Evolutionary conservation across 2,113 vertebrate species (phyloP).

Genomic region (Mormoops blainvillei): DNA sequence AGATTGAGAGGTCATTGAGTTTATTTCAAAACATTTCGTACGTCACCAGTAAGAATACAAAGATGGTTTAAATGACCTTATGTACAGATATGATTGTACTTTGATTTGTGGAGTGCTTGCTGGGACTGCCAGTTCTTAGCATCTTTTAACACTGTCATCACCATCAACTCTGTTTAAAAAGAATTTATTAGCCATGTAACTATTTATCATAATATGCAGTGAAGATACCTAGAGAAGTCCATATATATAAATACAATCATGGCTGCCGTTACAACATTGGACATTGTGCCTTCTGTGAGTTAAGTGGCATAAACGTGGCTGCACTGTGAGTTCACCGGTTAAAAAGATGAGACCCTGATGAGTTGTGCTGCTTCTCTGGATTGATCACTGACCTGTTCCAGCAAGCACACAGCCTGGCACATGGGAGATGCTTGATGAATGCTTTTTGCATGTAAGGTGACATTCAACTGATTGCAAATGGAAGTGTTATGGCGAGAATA

Average conservation of each 20-base stretch:
- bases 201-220: background rate
- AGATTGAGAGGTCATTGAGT: background rate
- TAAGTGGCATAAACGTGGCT: background rate
- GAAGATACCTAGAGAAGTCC: background rate
- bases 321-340: background rate
- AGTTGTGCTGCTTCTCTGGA: background rate
- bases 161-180: background rate
- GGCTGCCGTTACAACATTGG: background rate
- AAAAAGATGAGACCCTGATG: background rate
- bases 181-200: background rate
- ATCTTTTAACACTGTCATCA: background rate
- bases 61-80: background rate
- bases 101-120: background rate
- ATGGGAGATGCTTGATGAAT: background rate
- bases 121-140: background rate
- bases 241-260: background rate
- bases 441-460: background rate
- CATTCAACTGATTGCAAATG: background rate
- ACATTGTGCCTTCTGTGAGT: background rate
- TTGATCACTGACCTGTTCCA: background rate
- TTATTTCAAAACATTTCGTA: slow-evolving; percentile 39
- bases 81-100: background rate
- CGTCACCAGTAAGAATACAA: slow-evolving; percentile 2
- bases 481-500: background rate
- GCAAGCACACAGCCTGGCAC: background rate